Conservation (phyloP, 2,797 vertebrate genomes). For the Pantherophis vulpinus region DNA sequence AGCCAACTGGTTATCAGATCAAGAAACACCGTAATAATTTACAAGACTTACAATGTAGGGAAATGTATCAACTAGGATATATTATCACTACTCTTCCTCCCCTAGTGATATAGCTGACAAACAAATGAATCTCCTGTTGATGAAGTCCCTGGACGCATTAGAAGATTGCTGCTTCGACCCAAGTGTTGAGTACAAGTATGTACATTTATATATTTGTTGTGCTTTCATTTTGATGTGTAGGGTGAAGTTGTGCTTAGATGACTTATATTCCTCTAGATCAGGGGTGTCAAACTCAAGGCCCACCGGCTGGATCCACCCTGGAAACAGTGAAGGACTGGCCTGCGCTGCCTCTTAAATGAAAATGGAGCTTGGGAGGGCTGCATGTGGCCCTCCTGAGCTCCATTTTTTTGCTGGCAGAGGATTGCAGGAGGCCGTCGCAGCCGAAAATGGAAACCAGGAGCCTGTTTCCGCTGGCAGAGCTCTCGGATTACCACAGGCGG, state of each 20-base stretch:
- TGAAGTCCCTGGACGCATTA: constrained; percentile 78
- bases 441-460: too few relatives aligned
- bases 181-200: constrained; percentile 88
- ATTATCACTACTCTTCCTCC: not conserved
- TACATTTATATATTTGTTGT: constrained; percentile 37
- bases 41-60: not conserved
- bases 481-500: too few relatives aligned
- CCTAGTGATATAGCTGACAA: constrained; percentile 80
- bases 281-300: too few relatives aligned
- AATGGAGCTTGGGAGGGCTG: too few relatives aligned
- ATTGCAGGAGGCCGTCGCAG: too few relatives aligned
- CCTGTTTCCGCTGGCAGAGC: too few relatives aligned
- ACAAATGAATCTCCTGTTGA: constrained; percentile 78
- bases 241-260: not conserved
- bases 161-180: constrained; percentile 86
- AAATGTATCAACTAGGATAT: not conserved
- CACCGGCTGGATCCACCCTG: too few relatives aligned
- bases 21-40: not conserved
- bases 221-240: not conserved
- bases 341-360: too few relatives aligned
- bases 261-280: not conserved
- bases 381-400: not conserved
- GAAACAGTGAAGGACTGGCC: too few relatives aligned
- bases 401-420: not conserved
- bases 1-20: not conserved